A percentile compares a stretch with the other conserved stretches of the same genome.
phyloP scores from a whole-genome alignment of 1,140 invertebrate genomes.

The Dendroctonus valens region DNA sequence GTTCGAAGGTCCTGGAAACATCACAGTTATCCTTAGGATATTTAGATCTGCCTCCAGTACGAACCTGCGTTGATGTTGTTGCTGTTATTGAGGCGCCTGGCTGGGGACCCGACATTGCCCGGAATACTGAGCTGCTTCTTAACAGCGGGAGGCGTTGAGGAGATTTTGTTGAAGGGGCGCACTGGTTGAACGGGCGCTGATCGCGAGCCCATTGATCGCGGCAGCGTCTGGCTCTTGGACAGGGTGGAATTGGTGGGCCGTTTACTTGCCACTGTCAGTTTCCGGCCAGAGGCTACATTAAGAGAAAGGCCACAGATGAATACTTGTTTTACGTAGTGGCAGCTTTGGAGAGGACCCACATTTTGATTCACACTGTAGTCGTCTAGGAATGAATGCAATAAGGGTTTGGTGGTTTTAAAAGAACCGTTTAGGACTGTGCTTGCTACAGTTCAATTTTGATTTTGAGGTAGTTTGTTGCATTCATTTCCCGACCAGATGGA shows the following conservation, averaged over 20 bases:
- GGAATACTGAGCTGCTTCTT: slow-evolving; percentile 76
- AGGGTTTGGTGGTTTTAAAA: too few relatives aligned
- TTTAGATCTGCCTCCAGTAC: not conserved
- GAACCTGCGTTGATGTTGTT: slow-evolving; percentile 4
- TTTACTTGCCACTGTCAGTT: slow-evolving; percentile 68
- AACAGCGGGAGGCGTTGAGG: slow-evolving; percentile 76
- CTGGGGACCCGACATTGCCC: slow-evolving; percentile 58
- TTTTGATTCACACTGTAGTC: too few relatives aligned
- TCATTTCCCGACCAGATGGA: too few relatives aligned
- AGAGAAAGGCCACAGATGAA: too few relatives aligned
- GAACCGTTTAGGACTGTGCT: too few relatives aligned
- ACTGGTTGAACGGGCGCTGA: slow-evolving; percentile 51
- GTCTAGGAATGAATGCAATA: too few relatives aligned
- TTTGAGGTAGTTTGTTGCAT: too few relatives aligned
- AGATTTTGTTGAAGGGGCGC: slow-evolving; percentile 64
- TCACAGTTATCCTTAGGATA: not conserved
- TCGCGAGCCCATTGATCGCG: slow-evolving; percentile 75
- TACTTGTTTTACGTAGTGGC: too few relatives aligned
- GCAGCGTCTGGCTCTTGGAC: slow-evolving; percentile 80
- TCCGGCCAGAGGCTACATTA: slow-evolving; percentile 65
- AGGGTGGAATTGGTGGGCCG: slow-evolving; percentile 60
- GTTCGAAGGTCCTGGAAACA: slow-evolving; percentile 16
- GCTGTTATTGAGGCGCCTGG: slow-evolving; percentile 41
- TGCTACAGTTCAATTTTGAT: too few relatives aligned
- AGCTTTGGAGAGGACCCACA: too few relatives aligned